Percentiles rank a stretch among this genome's conserved stretches.
Conservation (phyloP, 2,113 vertebrate genomes). For the Sinosuthora webbiana region DNA sequence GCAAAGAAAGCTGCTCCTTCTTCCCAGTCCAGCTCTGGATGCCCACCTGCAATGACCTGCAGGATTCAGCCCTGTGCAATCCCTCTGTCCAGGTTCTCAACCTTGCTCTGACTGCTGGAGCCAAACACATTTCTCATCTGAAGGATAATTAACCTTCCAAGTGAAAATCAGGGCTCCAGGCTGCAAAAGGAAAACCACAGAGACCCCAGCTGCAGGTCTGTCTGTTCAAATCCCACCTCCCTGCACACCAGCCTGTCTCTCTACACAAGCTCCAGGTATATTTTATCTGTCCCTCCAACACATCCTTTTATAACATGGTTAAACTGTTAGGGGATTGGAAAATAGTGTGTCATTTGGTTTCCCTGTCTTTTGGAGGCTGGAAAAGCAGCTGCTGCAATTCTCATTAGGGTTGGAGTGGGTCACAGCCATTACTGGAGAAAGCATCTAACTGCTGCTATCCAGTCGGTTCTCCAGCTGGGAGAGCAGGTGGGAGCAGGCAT, state of each 20-base stretch:
- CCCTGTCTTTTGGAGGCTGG: background rate
- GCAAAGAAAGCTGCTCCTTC: background rate
- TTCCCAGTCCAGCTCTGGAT: background rate
- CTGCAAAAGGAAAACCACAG: background rate
- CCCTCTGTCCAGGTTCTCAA: background rate
- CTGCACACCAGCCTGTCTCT: background rate
- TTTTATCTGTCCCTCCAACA: background rate
- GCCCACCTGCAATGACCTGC: accelerated
- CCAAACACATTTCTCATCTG: background rate
- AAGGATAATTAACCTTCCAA: background rate
- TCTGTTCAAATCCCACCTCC: background rate
- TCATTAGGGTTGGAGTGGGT: background rate
- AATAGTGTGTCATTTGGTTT: accelerated
- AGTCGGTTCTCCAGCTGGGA: background rate
- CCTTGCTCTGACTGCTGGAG: background rate
- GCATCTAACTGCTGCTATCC: background rate
- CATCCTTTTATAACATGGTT: background rate
- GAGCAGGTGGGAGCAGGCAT: accelerated
- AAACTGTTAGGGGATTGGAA: background rate
- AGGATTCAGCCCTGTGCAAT: background rate
- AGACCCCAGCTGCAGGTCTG: background rate
- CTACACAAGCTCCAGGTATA: background rate
- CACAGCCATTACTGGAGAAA: background rate
- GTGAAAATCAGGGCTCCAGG: background rate
- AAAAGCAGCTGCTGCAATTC: background rate